Evolutionary conservation across 2,888 invertebrate species (phyloP).

Genomic region (Laothoe populi): DNA sequence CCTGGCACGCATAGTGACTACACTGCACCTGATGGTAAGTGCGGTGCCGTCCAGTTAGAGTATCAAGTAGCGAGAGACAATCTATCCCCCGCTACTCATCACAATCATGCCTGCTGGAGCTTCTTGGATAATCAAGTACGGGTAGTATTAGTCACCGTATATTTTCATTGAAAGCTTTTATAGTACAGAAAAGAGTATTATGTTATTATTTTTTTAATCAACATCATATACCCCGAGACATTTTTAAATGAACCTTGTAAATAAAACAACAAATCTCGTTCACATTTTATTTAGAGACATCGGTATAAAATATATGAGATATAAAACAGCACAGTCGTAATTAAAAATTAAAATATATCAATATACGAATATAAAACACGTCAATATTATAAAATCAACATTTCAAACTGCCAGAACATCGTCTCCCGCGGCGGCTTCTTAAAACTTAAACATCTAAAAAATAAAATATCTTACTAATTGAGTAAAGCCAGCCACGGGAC

Average conservation of each 20-base stretch:
- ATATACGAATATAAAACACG: slow-evolving; percentile 64
- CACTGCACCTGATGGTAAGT: no score
- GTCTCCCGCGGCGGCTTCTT: slow-evolving; percentile 27
- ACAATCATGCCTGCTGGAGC: no score
- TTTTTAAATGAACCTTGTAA: background rate
- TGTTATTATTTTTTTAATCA: no score
- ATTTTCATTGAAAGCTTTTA: no score
- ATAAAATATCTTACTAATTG: slow-evolving; percentile 25
- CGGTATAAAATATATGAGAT: slow-evolving; percentile 85
- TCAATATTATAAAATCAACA: slow-evolving; percentile 28
- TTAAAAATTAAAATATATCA: slow-evolving; percentile 73
- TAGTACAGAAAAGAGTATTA: no score
- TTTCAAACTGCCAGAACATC: slow-evolving; percentile 17
- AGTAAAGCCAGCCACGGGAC: slow-evolving; percentile 28
- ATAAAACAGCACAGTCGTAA: slow-evolving; percentile 83
- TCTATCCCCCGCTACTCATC: no score
- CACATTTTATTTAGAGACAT: slow-evolving; percentile 84
- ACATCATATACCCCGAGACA: no score
- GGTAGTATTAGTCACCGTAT: no score
- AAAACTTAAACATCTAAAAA: slow-evolving; percentile 29
- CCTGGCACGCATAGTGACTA: no score
- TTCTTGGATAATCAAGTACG: no score
- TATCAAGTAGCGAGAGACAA: no score
- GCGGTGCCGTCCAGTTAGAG: no score
- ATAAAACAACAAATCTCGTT: slow-evolving; percentile 45